Conservation (phyloP, 2,113 vertebrate species). For the Eclectus roratus region DNA sequence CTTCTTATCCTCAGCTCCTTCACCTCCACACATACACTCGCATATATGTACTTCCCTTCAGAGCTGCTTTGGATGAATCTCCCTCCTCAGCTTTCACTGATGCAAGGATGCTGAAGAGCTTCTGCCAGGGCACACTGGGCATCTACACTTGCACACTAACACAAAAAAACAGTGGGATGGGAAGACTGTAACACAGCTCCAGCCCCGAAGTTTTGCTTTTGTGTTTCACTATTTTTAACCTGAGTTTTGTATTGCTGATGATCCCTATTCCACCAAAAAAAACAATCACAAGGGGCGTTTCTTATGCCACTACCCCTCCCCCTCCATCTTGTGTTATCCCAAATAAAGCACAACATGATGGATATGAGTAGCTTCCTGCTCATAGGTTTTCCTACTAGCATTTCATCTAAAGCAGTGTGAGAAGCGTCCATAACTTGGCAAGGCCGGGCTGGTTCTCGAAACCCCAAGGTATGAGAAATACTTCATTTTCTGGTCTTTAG, state of each 20-base stretch:
- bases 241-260: background rate
- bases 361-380: background rate
- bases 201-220: background rate
- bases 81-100: background rate
- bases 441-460: background rate
- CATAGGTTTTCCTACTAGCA: background rate
- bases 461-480: background rate
- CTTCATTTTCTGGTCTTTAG: background rate
- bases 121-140: background rate
- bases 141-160: background rate
- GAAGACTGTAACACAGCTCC: background rate
- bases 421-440: background rate
- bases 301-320: background rate
- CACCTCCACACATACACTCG: fast-evolving
- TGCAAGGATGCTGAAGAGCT: background rate
- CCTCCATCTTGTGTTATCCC: background rate
- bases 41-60: background rate
- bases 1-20: background rate
- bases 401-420: background rate
- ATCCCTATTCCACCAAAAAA: background rate
- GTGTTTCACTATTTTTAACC: background rate
- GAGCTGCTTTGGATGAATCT: background rate
- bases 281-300: background rate
- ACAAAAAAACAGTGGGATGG: background rate
- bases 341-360: background rate